Conservation (phyloP, 2,888 invertebrate species). For the Aplocera efformata region DNA sequence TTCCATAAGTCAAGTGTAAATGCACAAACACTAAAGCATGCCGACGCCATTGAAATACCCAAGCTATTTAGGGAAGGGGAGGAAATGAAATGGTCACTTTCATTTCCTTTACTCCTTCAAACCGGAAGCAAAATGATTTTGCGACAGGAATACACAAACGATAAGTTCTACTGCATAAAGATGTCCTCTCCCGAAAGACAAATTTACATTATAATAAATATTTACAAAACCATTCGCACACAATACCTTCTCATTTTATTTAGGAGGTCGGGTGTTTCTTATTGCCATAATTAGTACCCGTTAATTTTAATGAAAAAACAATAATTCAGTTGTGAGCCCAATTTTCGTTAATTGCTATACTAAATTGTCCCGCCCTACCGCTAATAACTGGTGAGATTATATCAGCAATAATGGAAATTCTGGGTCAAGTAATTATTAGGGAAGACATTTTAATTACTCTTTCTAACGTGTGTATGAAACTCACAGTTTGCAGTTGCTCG, state of each 20-base stretch:
- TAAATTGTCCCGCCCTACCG: too few relatives aligned
- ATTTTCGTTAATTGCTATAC: conserved; percentile 11
- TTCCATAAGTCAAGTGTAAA: too few relatives aligned
- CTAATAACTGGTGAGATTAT: too few relatives aligned
- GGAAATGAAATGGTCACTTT: conserved; percentile 13
- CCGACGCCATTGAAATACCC: background rate
- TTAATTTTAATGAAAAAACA: conserved; percentile 33
- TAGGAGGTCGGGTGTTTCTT: conserved; percentile 23
- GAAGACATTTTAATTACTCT: too few relatives aligned
- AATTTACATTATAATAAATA: background rate
- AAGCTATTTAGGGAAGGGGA: conserved; percentile 4
- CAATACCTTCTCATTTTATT: conserved; percentile 9
- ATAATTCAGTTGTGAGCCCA: conserved; percentile 27
- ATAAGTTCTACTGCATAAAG: conserved; percentile 1
- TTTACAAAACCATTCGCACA: conserved; percentile 2
- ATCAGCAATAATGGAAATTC: too few relatives aligned
- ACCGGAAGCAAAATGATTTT: conserved; percentile 7
- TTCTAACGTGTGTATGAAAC: too few relatives aligned
- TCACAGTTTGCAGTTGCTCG: too few relatives aligned
- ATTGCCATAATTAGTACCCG: conserved; percentile 27
- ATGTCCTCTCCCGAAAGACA: background rate
- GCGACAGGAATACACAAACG: conserved; percentile 7
- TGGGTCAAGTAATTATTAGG: too few relatives aligned
- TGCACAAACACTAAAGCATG: too few relatives aligned
- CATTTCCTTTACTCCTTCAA: conserved; percentile 3